These are phyloP conservation scores for Ennomos erosarius DNA, from an alignment of 2,888 invertebrate genomes.

Conservation along the genomic window DNA sequence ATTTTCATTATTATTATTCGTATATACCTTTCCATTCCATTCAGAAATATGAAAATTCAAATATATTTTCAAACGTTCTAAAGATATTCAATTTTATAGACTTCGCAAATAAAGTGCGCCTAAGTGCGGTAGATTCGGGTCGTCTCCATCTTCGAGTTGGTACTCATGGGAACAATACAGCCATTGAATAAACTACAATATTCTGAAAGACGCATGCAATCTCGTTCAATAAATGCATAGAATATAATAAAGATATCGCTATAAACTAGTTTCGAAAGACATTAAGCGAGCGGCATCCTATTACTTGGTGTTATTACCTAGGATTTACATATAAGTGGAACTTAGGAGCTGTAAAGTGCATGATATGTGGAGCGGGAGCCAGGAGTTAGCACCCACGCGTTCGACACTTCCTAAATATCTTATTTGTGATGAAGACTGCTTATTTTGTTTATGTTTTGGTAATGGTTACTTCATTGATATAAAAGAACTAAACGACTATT, in stretches of 20 bases:
- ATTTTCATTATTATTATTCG: no score
- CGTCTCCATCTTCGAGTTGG: no score
- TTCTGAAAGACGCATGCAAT: slow-evolving; percentile 9
- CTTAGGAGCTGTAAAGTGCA: slow-evolving; percentile 17
- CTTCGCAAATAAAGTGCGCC: no score
- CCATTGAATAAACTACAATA: slow-evolving; percentile 1
- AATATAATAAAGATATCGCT: slow-evolving; percentile 20
- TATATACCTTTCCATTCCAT: no score
- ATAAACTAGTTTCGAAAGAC: slow-evolving; percentile 13
- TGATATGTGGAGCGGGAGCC: slow-evolving; percentile 9
- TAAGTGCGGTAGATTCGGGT: no score
- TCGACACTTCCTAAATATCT: slow-evolving; percentile 20
- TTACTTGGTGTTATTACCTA: slow-evolving; percentile 16
- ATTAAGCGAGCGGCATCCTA: slow-evolving; percentile 6
- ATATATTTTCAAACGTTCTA: no score
- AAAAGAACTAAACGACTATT: no score
- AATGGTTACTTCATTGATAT: no score
- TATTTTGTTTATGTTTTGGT: slow-evolving; percentile 9
- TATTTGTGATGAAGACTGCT: slow-evolving; percentile 3
- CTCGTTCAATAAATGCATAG: slow-evolving; percentile 12
- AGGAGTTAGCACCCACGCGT: slow-evolving; percentile 11
- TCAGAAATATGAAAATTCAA: no score
- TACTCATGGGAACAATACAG: background rate
- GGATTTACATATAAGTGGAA: slow-evolving; percentile 24
- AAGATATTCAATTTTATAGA: no score